Evolutionary conservation across 2,888 invertebrate genomes (phyloP).

Genomic region (Drosophila subquinaria): DNA sequence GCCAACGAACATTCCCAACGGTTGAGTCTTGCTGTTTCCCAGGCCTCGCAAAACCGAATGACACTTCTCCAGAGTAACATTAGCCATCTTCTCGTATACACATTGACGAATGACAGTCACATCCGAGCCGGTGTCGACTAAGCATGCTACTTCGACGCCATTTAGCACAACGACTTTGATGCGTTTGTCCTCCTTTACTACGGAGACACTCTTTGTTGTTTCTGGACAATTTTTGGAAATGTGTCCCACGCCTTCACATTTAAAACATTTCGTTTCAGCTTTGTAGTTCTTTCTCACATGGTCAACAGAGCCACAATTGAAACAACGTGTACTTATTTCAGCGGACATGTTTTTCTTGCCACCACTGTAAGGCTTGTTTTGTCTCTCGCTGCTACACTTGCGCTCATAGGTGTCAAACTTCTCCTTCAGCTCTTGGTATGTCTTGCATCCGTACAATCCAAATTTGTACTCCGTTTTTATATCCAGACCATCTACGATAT

Average conservation of each 20-base stretch:
- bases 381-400: not conserved
- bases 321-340: not conserved
- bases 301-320: not conserved
- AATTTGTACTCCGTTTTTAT: slow-evolving; percentile 1
- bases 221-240: not conserved
- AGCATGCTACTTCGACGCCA: not conserved
- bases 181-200: not conserved
- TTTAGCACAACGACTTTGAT: not conserved
- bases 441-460: not conserved
- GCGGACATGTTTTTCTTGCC: not conserved
- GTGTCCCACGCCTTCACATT: not conserved
- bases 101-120: too few relatives aligned
- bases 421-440: not conserved
- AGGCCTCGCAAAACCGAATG: too few relatives aligned
- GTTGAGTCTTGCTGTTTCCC: too few relatives aligned
- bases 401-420: not conserved
- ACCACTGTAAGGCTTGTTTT: not conserved
- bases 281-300: not conserved
- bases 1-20: too few relatives aligned
- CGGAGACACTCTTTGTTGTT: not conserved
- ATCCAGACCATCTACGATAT: not conserved
- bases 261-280: not conserved
- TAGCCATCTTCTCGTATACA: too few relatives aligned
- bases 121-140: not conserved
- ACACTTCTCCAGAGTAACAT: too few relatives aligned